Percentiles rank a stretch among this genome's conserved stretches.
Conservation (phyloP, 2,113 vertebrate species). For the Cyanoderma ruficeps region DNA sequence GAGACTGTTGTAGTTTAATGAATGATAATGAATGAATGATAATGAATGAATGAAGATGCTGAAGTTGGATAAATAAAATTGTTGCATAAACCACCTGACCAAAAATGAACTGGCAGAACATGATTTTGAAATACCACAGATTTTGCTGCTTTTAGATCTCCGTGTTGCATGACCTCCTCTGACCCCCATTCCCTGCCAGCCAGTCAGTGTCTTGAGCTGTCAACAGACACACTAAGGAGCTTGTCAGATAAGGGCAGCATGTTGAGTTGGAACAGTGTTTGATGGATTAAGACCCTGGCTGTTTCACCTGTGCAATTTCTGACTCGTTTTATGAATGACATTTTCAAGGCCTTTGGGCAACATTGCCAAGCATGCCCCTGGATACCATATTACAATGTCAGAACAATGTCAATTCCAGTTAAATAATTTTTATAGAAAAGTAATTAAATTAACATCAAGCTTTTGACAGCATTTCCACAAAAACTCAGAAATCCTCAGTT, state of each 20-base stretch:
- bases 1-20: not conserved
- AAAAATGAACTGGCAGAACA: not conserved
- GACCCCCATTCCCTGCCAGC: not conserved
- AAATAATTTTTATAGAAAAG: constrained; percentile 17
- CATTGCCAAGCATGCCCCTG: not conserved
- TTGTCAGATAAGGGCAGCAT: constrained; percentile 40
- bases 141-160: not conserved
- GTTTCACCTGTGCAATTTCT: constrained; percentile 45
- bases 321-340: constrained; percentile 36
- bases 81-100: not conserved
- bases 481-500: not conserved
- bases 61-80: not conserved
- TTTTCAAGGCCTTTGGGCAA: constrained; percentile 46
- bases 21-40: not conserved
- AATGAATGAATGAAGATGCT: not conserved
- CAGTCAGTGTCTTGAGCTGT: constrained; percentile 20
- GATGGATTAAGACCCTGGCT: constrained; percentile 45
- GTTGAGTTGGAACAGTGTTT: constrained; percentile 13
- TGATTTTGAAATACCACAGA: not conserved
- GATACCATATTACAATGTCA: constrained; percentile 51
- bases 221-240: constrained; percentile 32
- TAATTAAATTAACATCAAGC: constrained; percentile 27
- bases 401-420: constrained; percentile 44
- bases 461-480: constrained; percentile 12
- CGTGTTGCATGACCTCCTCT: not conserved